Evolutionary conservation across 2,888 invertebrate species (phyloP), one percentile per base, ranked within the genome.

Genomic region (Lasioglossum calceatum): DNA sequence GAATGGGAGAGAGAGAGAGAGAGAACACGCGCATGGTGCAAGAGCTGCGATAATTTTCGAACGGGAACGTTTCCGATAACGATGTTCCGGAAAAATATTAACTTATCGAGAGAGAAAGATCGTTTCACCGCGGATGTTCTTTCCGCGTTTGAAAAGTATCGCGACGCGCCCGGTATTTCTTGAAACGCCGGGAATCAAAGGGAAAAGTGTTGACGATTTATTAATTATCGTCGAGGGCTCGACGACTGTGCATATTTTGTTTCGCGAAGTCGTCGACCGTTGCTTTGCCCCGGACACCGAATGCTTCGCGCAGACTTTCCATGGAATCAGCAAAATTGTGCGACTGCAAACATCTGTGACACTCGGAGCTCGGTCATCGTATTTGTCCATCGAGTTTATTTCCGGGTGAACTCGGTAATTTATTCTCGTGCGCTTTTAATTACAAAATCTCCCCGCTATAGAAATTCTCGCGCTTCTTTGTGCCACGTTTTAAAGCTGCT

Each of bases 351-450:
- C 82, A 77, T 77, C 79, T 70, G 76, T 42, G 64, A 54, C 79
- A 16, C 76, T 75, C 44, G 50, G 23, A 70, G 39, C 58, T 54
- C 82, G 78, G 71, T 47, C 81, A 76, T 79, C 76, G 87, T 82
- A 44, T 79, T 86, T 76, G 80, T 77, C 87, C 87, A 81, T 79
- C 83, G 70, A 80, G 87, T 78, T 83, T 76, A 87, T 86, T 81
- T 83, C 86, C 83, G 74, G 72, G 75, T 67, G 67, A 86, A 80
- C 86, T 75, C 61, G 44, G 71, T 79, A 78, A 83, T 86, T 83
- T 79, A 86, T 83, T 83, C 85, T 64, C 67, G 54, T 47, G 54
- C 74, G 14, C 75, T 39, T 81, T 76, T 83, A 79, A 83, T 86
- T 78, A 58, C 80, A 73, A 71, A 71, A 82, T 82, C 77, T 71